Conservation (phyloP, 2,797 vertebrate genomes). For the Ataeniobius toweri region DNA sequence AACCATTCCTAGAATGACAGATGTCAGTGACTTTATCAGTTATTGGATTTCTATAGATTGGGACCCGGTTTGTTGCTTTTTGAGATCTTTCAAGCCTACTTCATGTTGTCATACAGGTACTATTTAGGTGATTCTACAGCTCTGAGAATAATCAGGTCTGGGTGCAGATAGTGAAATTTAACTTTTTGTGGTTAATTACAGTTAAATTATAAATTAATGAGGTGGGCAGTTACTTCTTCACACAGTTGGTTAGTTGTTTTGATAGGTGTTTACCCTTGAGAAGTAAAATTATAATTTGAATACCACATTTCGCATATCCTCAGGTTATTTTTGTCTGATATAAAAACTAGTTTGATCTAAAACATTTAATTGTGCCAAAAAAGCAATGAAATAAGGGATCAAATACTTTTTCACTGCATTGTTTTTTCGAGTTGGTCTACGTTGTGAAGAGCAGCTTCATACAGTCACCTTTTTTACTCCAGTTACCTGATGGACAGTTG, state of each 20-base stretch:
- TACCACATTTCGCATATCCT: not conserved
- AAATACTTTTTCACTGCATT: not conserved
- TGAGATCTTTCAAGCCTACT: not conserved
- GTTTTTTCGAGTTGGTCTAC: not conserved
- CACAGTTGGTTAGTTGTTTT: not conserved
- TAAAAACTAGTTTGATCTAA: not conserved
- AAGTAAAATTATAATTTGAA: not conserved
- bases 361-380: not conserved
- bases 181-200: too few species aligned
- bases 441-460: conserved; percentile 20
- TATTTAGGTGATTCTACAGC: not conserved
- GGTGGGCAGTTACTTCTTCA: not conserved
- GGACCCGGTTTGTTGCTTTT: not conserved
- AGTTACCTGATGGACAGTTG: conserved; percentile 9
- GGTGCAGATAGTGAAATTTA: too few species aligned
- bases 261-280: not conserved
- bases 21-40: not conserved
- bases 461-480: conserved; percentile 25
- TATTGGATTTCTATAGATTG: not conserved
- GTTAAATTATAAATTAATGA: too few species aligned
- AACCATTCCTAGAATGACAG: not conserved
- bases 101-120: not conserved
- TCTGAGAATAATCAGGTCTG: not conserved
- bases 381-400: not conserved
- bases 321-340: not conserved